phyloP scores from a whole-genome alignment of 1,140 invertebrate species.

The Andrena cerasifolii region DNA sequence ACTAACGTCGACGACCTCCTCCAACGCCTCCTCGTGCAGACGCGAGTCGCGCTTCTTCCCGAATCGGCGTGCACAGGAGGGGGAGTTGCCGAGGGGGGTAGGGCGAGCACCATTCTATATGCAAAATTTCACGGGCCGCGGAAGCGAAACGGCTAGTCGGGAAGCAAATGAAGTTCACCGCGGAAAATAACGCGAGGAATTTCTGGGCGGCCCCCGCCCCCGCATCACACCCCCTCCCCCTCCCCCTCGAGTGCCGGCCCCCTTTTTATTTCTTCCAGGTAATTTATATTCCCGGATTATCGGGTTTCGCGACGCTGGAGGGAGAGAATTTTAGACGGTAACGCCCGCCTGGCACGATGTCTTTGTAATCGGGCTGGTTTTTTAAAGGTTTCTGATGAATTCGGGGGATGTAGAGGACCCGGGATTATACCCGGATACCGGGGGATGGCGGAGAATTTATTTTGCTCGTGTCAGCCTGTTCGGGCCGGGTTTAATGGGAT shows the following conservation, averaged over 20 bases:
- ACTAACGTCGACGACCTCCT: conserved; percentile 15
- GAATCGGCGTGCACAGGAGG: conserved; percentile 3
- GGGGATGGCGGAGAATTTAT: not conserved
- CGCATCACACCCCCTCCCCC: not conserved
- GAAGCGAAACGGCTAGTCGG: conserved; percentile 67
- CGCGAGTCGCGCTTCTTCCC: conserved; percentile 19
- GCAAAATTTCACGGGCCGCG: conserved; percentile 74
- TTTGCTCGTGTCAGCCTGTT: not conserved
- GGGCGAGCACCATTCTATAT: conserved; percentile 69
- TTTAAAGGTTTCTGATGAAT: conserved; percentile 19
- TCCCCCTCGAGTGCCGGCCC: too few relatives aligned
- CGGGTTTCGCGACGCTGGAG: too few relatives aligned
- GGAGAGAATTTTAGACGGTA: conserved; percentile 27
- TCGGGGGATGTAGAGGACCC: not conserved
- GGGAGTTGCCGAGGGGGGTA: conserved; percentile 21
- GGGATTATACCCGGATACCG: conserved; percentile 10
- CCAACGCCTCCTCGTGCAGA: not conserved
- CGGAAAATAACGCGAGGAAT: conserved; percentile 67
- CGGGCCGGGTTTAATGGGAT: not conserved
- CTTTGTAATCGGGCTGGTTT: conserved; percentile 25
- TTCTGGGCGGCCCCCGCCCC: conserved; percentile 33
- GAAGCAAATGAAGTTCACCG: conserved; percentile 60
- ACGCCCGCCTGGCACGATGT: not conserved
- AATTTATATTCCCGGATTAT: conserved; percentile 54
- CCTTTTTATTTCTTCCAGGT: conserved; percentile 51